Percentiles rank a stretch among this genome's conserved stretches.
Conservation (phyloP, 2,797 vertebrate genomes). For the Microctenopoma stevenorrisi region DNA sequence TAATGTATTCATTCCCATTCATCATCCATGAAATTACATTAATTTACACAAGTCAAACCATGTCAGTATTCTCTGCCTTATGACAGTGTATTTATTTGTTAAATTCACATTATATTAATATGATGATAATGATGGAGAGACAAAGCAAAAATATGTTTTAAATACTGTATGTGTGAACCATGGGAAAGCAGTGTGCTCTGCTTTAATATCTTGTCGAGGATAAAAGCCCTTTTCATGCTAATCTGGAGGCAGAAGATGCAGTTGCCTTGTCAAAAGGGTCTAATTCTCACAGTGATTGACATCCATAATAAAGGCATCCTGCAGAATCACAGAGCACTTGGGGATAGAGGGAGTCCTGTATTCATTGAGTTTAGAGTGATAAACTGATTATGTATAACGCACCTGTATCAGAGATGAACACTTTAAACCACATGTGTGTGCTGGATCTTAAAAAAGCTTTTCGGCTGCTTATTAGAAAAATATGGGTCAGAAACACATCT, state of each 20-base stretch:
- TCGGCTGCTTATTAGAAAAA: slow-evolving; percentile 39
- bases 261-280: slow-evolving; percentile 54
- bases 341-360: slow-evolving; percentile 55
- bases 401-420: slow-evolving; percentile 50
- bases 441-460: slow-evolving; percentile 4
- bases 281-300: slow-evolving; percentile 70
- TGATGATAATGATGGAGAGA: slow-evolving; percentile 17
- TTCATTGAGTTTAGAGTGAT: slow-evolving; percentile 55
- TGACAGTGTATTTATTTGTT: slow-evolving; percentile 17
- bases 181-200: slow-evolving; percentile 37
- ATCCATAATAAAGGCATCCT: slow-evolving; percentile 73
- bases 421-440: slow-evolving; percentile 41
- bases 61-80: slow-evolving; percentile 5
- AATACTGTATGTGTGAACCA: slow-evolving; percentile 38
- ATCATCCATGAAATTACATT: not conserved
- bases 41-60: not conserved
- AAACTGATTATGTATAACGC: slow-evolving; percentile 49
- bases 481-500: slow-evolving; percentile 24
- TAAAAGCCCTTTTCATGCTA: slow-evolving; percentile 66
- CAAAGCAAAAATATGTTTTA: slow-evolving; percentile 45
- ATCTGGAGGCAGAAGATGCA: slow-evolving; percentile 68
- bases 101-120: slow-evolving; percentile 33
- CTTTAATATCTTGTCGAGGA: slow-evolving; percentile 53
- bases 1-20: not conserved
- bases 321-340: slow-evolving; percentile 61